Conservation (phyloP, 2,888 invertebrate species). For the Smittia sp. region DNA sequence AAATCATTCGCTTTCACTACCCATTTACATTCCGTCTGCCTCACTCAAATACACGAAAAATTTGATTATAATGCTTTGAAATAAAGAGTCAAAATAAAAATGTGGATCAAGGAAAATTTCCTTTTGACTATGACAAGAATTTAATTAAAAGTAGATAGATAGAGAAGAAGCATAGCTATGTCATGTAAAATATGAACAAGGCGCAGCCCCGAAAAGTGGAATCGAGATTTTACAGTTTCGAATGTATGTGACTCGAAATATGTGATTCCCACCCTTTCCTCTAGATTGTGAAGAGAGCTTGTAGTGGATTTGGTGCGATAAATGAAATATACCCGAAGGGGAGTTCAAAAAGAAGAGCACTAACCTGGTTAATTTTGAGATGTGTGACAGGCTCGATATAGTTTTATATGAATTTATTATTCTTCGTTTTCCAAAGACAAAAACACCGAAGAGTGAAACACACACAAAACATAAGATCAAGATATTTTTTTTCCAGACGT, state of each 20-base stretch:
- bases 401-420: neutral
- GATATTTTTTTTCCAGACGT: no score
- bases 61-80: slow-evolving; percentile 13
- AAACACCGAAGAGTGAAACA: neutral
- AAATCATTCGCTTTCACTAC: neutral
- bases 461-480: no score
- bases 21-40: neutral
- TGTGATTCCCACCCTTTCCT: neutral
- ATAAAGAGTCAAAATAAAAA: slow-evolving; percentile 6
- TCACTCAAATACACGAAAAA: slow-evolving; percentile 14
- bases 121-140: slow-evolving; percentile 32
- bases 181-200: neutral
- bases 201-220: neutral
- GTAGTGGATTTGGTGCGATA: no score
- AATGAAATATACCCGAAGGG: neutral
- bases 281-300: no score
- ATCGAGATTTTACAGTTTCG: slow-evolving; percentile 5
- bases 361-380: neutral
- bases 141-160: slow-evolving; percentile 19
- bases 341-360: neutral
- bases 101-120: slow-evolving; percentile 35
- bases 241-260: neutral
- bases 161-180: neutral
- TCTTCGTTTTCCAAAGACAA: neutral
- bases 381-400: neutral